phyloP scores from a whole-genome alignment of 2,888 invertebrate genomes.

The Venusia cambrica region DNA sequence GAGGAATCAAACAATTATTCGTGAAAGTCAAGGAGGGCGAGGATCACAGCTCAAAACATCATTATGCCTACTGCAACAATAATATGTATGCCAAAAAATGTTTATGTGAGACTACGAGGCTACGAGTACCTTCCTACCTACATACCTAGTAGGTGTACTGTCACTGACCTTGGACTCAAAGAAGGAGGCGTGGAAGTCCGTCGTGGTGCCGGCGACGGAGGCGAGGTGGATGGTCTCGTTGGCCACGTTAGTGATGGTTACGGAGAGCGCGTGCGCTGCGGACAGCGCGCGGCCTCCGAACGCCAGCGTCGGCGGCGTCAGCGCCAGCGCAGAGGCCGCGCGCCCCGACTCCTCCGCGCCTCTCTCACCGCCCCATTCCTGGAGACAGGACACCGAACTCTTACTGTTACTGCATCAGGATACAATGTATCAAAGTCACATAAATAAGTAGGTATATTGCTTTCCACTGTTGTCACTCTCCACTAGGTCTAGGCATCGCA shows the following conservation, averaged over 20 bases:
- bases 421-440: too few relatives aligned
- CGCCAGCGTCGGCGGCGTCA: conserved; percentile 71
- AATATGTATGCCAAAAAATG: too few relatives aligned
- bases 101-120: too few relatives aligned
- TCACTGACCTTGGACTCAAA: conserved; percentile 92
- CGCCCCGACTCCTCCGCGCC: conserved; percentile 27
- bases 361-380: conserved; percentile 58
- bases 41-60: too few relatives aligned
- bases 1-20: too few relatives aligned
- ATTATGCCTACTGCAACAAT: too few relatives aligned
- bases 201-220: conserved; percentile 96
- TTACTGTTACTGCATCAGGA: not conserved
- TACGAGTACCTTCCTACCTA: conserved; percentile 1
- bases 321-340: conserved; percentile 46
- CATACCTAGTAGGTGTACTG: conserved; percentile 1
- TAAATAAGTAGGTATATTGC: too few relatives aligned
- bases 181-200: conserved; percentile 98
- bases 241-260: conserved; percentile 93
- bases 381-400: conserved; percentile 1
- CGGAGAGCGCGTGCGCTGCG: conserved; percentile 91
- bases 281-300: conserved; percentile 89
- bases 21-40: too few relatives aligned
- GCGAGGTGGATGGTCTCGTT: conserved; percentile 94
- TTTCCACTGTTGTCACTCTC: too few relatives aligned
- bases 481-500: too few relatives aligned